Evolutionary conservation across 53 echinoderm and acorn worm species (phyloP), one percentile per base, ranked within the genome.

Genomic region (Patiria pectinifera): DNA sequence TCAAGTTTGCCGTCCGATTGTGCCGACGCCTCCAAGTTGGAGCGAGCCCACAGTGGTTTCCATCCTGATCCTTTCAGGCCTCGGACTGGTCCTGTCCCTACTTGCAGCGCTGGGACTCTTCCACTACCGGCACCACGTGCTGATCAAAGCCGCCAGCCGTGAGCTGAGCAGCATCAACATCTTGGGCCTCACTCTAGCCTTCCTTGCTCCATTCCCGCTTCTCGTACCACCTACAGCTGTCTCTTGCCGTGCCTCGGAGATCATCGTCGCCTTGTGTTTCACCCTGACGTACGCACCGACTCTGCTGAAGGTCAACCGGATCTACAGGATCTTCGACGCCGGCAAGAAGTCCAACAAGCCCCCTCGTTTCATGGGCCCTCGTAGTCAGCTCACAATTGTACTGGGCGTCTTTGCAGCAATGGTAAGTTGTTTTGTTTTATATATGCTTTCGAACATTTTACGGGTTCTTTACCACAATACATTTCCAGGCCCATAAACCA

Each of bases 311-410:
- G 35, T 35, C 35, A 35, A 35, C 35, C 35, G 35, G 35, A 35
- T 35, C 35, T 35, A 35, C 35, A 35, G 35, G 35, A 94, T 94
- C 84, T 94, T 91, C 60, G 71, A 78, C 16, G 94, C 94, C 23
- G 94, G 94, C 7, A 94, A 94, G 83, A 94, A 94, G 70, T 94
- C 94, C 47, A 91, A 85, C 25, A 91, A 91, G 71, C 85, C 91
- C n/a, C 94, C 94, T 23, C 60, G 91, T 48, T 90, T 80, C 58
- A 91, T 91, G 24, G 94, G 91, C 48, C 76, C 91, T 10, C 4
- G 85, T 14, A 11, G n/a, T 44, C 94, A 91, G 48, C 62, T 94
- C 6, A 53, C 69, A 63, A 85, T 91, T 11, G 78, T 43, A 15
- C 43, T 78, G 18, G 11, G 69, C 8, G 19, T 89, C 61, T 15